Conservation (phyloP, 2,113 vertebrate genomes). For the Paradoxurus hermaphroditus region DNA sequence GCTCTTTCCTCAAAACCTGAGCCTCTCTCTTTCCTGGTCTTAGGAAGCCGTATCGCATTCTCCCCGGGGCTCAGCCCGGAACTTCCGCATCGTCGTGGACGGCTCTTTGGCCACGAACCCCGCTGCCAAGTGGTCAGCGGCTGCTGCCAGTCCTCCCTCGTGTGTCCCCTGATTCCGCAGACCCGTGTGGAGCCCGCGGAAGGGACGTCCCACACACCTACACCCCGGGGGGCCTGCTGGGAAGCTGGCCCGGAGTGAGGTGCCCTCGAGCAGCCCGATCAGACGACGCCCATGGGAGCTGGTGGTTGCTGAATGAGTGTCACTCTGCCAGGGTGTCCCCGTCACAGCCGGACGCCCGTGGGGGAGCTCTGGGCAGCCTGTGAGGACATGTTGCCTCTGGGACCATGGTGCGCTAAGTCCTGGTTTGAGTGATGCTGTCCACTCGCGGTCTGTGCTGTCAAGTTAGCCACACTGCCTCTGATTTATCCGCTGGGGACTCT, state of each 20-base stretch:
- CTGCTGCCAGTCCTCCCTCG: background rate
- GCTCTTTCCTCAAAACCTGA: background rate
- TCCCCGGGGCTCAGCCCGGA: background rate
- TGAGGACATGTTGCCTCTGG: no score
- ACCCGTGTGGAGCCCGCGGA: background rate
- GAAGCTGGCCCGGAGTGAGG: background rate
- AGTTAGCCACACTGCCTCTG: background rate
- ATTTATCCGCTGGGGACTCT: background rate
- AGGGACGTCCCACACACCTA: background rate
- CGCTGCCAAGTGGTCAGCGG: no score
- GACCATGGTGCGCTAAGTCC: rapidly evolving
- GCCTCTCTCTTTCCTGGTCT: background rate
- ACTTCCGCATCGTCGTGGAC: background rate
- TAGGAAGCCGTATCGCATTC: background rate
- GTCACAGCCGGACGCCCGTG: rapidly evolving
- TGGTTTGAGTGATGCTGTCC: background rate
- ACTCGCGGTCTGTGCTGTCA: background rate
- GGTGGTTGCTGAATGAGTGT: rapidly evolving
- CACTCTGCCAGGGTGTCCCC: no score
- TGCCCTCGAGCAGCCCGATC: background rate
- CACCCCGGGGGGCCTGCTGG: background rate
- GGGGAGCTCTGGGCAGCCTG: background rate
- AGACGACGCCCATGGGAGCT: background rate
- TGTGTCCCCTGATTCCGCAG: background rate
- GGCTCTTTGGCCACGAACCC: background rate